These are phyloP conservation scores for Dasypogon diadema DNA, from an alignment of 2,888 invertebrate genomes.

Conservation along the genomic window DNA sequence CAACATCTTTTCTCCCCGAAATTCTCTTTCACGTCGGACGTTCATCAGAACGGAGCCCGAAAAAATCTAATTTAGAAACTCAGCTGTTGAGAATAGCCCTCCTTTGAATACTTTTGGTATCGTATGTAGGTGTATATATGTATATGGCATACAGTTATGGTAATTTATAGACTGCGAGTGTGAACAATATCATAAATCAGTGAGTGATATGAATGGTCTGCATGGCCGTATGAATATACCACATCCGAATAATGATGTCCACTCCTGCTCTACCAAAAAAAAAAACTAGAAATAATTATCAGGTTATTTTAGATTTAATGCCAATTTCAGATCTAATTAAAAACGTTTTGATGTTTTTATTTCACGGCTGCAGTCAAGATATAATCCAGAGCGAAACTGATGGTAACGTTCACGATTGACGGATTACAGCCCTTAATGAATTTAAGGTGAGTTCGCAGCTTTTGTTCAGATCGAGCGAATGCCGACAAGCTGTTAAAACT, in stretches of 20 bases:
- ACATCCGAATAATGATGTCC: too few species aligned
- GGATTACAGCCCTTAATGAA: constrained; percentile 26
- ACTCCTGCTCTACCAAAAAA: neutral
- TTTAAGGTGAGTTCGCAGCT: constrained; percentile 13
- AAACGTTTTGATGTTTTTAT: constrained; percentile 2
- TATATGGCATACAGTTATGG: too few species aligned
- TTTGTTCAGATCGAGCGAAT: neutral
- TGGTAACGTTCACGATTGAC: constrained; percentile 40
- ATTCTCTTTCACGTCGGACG: too few species aligned
- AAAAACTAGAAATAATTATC: neutral
- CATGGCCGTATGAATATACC: neutral
- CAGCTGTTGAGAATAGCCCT: constrained; percentile 45
- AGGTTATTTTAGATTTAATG: neutral
- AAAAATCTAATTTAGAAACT: constrained; percentile 49
- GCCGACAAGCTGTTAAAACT: neutral
- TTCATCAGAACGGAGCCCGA: neutral
- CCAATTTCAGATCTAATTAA: constrained; percentile 10
- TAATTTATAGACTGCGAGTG: constrained; percentile 55
- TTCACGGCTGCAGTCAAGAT: constrained; percentile 1
- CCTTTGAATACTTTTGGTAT: neutral
- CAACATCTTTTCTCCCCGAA: constrained; percentile 6
- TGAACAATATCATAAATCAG: constrained; percentile 54
- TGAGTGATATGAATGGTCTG: constrained; percentile 7
- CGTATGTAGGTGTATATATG: too few species aligned
- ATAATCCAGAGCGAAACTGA: neutral